phyloP scores from a whole-genome alignment of 2,113 vertebrate genomes.

The Oplegnathus fasciatus region DNA sequence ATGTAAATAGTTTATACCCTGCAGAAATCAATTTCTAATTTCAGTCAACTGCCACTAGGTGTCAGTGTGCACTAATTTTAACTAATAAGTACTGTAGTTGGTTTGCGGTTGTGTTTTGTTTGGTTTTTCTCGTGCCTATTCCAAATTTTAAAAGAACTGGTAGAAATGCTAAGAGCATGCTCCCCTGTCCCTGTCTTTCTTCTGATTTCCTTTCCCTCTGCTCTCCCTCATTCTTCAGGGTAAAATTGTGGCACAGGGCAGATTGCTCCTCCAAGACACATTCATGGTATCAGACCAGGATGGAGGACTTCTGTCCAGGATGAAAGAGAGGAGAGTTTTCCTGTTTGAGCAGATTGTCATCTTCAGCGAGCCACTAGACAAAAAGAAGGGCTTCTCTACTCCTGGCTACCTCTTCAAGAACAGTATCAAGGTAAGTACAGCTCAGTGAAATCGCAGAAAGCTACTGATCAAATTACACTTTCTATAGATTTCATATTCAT shows the following conservation, averaged over 20 bases:
- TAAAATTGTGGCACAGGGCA: conserved; percentile 98
- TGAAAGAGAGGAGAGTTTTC: conserved; percentile 96
- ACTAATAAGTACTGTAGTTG: too few relatives aligned
- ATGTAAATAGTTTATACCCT: not conserved
- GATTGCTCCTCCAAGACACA: conserved; percentile 95
- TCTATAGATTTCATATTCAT: not conserved
- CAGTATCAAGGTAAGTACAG: conserved; percentile 91
- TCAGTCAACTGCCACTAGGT: conserved; percentile 41
- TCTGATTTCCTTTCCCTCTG: not conserved
- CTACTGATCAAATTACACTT: not conserved
- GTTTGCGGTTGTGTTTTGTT: not conserved
- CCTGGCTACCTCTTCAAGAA: conserved; percentile 98
- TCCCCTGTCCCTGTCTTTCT: not conserved
- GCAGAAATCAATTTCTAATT: not conserved
- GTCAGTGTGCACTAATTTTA: conserved; percentile 53
- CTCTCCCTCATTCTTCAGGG: conserved; percentile 83
- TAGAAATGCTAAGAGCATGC: not conserved
- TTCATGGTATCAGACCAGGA: conserved; percentile 97
- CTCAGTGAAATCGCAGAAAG: not conserved
- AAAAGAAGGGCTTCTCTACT: conserved; percentile 97
- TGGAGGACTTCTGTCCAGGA: conserved; percentile 92
- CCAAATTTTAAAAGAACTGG: not conserved
- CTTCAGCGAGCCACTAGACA: conserved; percentile 98
- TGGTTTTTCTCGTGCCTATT: not conserved
- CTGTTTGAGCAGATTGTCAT: conserved; percentile 99